Evolutionary conservation across 2,888 invertebrate species (phyloP).

Genomic region (Caenorhabditis becei): DNA sequence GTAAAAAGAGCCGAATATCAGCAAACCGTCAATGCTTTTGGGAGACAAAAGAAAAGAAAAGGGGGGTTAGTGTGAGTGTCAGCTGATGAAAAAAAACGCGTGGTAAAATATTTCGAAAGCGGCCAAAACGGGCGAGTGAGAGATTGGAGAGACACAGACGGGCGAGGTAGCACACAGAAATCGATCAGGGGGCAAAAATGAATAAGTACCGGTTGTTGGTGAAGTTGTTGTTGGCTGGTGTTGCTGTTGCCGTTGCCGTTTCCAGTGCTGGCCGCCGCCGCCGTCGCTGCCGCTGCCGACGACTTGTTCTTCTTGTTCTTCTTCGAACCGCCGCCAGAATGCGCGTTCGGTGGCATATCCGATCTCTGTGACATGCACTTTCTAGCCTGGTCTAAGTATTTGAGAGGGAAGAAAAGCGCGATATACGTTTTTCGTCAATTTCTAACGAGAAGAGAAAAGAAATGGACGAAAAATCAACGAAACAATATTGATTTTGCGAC

Average conservation of each 20-base stretch:
- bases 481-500: neutral
- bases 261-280: constrained; percentile 1
- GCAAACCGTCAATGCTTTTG: too few relatives aligned
- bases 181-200: constrained; percentile 11
- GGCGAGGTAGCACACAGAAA: neutral
- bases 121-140: constrained; percentile 3
- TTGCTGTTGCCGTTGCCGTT: too few relatives aligned
- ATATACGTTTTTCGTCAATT: neutral
- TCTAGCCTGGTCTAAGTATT: neutral
- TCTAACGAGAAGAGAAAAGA: neutral
- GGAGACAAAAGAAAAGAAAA: constrained; percentile 4
- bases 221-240: neutral
- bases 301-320: constrained; percentile 65
- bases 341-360: constrained; percentile 66
- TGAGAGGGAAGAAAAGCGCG: neutral
- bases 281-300: constrained; percentile 7
- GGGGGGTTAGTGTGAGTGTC: constrained; percentile 7
- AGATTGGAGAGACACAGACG: neutral
- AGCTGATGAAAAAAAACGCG: constrained; percentile 10
- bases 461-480: neutral
- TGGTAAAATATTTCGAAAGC: constrained; percentile 19
- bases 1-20: neutral
- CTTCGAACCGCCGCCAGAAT: constrained; percentile 48
- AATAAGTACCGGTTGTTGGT: constrained; percentile 49
- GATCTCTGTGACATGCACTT: constrained; percentile 31